Evolutionary conservation across 2,113 vertebrate species (phyloP).

Genomic region (Tor tambroides): DNA sequence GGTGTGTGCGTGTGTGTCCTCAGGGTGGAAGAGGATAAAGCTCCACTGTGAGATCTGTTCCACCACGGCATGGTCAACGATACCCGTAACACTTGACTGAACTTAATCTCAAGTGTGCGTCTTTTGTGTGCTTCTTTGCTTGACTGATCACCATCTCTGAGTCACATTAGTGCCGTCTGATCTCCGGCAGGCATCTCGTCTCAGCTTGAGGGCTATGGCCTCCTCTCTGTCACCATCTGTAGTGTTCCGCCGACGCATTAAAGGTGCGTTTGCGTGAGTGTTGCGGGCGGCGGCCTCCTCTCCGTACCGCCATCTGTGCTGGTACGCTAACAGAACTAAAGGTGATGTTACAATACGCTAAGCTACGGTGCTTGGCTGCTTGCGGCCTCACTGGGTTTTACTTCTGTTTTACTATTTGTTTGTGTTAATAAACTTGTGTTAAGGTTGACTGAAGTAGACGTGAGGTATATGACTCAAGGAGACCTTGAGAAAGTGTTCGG

Average conservation of each 20-base stretch:
- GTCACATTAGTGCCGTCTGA: slow-evolving; percentile 39
- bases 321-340: background rate
- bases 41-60: slow-evolving; percentile 38
- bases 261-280: slow-evolving; percentile 25
- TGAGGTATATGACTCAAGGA: background rate
- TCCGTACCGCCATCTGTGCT: slow-evolving; percentile 20
- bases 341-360: slow-evolving; percentile 16
- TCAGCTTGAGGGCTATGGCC: slow-evolving; percentile 42
- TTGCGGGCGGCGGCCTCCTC: background rate
- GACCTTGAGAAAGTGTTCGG: too few species aligned
- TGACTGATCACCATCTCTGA: slow-evolving; percentile 39
- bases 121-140: slow-evolving; percentile 39
- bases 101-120: slow-evolving; percentile 29
- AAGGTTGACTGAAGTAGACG: background rate
- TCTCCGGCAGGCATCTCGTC: slow-evolving; percentile 45
- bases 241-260: slow-evolving; percentile 2
- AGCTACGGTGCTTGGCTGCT: background rate
- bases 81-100: slow-evolving; percentile 21
- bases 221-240: slow-evolving; percentile 55
- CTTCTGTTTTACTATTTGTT: background rate
- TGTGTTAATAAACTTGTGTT: background rate
- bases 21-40: slow-evolving; percentile 30
- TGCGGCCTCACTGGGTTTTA: background rate
- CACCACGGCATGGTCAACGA: slow-evolving; percentile 28
- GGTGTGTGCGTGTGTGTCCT: background rate